A percentile compares a stretch with the other conserved stretches of the same genome.
Evolutionary conservation across 1,140 invertebrate genomes (phyloP).

Genomic region (Kradibia gibbosae): DNA sequence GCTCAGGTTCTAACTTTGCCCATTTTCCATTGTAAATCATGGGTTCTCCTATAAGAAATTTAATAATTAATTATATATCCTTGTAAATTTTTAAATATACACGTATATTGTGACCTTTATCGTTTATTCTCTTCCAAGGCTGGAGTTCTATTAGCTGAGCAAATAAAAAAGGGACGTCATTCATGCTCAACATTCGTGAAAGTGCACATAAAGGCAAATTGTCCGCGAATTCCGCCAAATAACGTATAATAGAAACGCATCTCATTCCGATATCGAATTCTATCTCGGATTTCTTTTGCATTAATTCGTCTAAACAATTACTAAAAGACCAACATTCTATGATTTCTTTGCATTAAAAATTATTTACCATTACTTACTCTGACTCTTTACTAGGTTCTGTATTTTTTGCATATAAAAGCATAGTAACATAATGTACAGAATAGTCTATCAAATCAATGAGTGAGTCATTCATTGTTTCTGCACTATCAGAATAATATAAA

Average conservation of each 20-base stretch:
- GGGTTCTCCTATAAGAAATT: constrained; percentile 54
- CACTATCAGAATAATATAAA: constrained; percentile 81
- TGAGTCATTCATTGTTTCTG: constrained; percentile 79
- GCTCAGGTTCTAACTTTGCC: constrained; percentile 73
- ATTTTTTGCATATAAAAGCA: constrained; percentile 72
- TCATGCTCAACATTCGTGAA: constrained; percentile 77
- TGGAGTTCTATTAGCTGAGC: constrained; percentile 77
- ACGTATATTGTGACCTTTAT: constrained; percentile 72
- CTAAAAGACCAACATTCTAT: constrained; percentile 54
- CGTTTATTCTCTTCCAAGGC: constrained; percentile 79
- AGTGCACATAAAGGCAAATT: constrained; percentile 77
- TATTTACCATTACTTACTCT: constrained; percentile 51
- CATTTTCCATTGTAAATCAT: constrained; percentile 76
- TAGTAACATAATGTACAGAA: constrained; percentile 74
- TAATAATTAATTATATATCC: not conserved
- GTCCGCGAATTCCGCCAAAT: constrained; percentile 73
- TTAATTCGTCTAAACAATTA: constrained; percentile 74
- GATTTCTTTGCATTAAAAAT: not conserved
- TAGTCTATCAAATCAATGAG: constrained; percentile 85
- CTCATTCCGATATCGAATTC: constrained; percentile 82
- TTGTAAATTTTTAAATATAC: not conserved
- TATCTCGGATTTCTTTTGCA: constrained; percentile 77
- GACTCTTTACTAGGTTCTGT: constrained; percentile 58
- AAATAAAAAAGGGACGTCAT: constrained; percentile 83
- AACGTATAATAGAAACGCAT: constrained; percentile 81